phyloP scores from a whole-genome alignment of 2,888 invertebrate species.

The Drosophila setosimentum region DNA sequence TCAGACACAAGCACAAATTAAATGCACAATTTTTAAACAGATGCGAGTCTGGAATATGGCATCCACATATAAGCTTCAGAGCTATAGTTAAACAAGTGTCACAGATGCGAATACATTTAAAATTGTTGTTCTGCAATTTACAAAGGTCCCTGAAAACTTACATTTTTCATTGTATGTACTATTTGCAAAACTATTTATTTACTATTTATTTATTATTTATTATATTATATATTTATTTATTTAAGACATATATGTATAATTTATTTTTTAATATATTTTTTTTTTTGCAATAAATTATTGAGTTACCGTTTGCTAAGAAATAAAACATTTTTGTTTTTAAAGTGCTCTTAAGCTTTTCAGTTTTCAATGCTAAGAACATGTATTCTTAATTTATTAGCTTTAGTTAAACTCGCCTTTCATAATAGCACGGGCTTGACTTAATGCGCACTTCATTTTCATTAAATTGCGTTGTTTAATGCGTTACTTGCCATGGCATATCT shows the following conservation, averaged over 20 bases:
- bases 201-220: background rate
- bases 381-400: background rate
- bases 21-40: background rate
- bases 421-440: background rate
- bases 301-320: background rate
- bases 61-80: background rate
- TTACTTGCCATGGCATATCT: background rate
- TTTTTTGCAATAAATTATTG: background rate
- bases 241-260: background rate
- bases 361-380: background rate
- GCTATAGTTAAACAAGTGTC: background rate
- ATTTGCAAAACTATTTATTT: background rate
- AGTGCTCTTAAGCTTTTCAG: background rate
- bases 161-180: background rate
- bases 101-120: background rate
- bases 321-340: background rate
- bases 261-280: background rate
- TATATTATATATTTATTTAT: background rate
- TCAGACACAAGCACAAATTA: constrained; percentile 31
- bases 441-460: background rate
- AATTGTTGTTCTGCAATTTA: background rate
- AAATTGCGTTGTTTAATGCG: background rate
- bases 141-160: background rate
- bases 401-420: background rate
- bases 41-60: constrained; percentile 3